Conservation (phyloP, 2,113 vertebrate genomes). For the Heterochromis multidens region DNA sequence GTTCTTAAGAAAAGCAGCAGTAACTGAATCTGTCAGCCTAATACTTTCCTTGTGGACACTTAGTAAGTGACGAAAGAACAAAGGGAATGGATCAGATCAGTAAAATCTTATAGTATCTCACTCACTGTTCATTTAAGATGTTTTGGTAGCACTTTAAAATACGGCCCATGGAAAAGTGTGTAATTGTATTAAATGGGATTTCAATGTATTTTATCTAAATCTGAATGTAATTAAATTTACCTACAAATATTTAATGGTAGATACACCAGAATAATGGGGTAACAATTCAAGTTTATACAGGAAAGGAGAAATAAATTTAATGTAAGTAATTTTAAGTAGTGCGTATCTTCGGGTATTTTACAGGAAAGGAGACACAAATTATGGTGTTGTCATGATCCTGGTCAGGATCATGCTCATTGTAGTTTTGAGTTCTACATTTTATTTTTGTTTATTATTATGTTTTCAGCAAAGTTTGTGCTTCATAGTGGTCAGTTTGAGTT, state of each 20-base stretch:
- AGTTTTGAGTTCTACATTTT: neutral
- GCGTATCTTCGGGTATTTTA: neutral
- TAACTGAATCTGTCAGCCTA: neutral
- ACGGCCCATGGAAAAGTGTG: neutral
- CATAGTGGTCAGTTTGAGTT: neutral
- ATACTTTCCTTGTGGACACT: neutral
- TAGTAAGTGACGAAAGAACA: neutral
- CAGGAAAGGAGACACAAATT: neutral
- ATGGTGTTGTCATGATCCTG: neutral
- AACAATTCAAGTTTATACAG: neutral
- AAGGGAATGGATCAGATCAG: slow-evolving; percentile 10
- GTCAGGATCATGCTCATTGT: too few species aligned
- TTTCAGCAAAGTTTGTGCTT: neutral
- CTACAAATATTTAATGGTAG: neutral
- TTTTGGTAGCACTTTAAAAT: neutral
- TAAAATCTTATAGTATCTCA: neutral
- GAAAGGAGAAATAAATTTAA: neutral
- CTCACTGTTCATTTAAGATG: neutral
- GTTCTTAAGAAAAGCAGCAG: neutral
- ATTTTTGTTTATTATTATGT: neutral
- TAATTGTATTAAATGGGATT: neutral
- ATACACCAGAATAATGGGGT: neutral
- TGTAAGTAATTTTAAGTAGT: neutral
- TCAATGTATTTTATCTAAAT: neutral
- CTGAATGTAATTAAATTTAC: neutral